phyloP scores from a whole-genome alignment of 2,797 vertebrate genomes.

The Melanotaenia pygmaea region DNA sequence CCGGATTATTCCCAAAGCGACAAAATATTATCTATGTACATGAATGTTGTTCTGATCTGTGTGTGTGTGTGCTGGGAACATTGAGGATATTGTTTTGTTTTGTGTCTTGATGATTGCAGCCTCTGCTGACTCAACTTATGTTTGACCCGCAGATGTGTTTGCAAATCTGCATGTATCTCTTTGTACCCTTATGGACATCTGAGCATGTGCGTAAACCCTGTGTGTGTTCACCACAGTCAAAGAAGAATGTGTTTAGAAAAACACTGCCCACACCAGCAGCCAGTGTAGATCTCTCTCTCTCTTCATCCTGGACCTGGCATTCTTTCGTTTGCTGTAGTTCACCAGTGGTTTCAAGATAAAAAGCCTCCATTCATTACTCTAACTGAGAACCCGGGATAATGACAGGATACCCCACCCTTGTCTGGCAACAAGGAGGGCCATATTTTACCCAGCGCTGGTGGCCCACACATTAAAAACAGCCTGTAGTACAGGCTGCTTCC shows the following conservation, averaged over 20 bases:
- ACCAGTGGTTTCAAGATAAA: constrained; percentile 72
- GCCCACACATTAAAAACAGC: constrained; percentile 53
- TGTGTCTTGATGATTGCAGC: constrained; percentile 40
- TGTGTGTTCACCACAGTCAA: constrained; percentile 42
- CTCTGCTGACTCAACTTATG: constrained; percentile 56
- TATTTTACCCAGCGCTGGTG: constrained; percentile 58
- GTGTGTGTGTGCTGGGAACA: constrained; percentile 19
- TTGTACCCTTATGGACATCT: constrained; percentile 15
- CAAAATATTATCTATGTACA: constrained; percentile 33
- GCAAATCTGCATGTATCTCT: constrained; percentile 16
- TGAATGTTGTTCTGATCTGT: constrained; percentile 29
- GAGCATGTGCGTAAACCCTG: constrained; percentile 7
- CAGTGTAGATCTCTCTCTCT: constrained; percentile 44
- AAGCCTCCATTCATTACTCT: constrained; percentile 80
- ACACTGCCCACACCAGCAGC: constrained; percentile 37
- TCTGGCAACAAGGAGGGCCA: constrained; percentile 62
- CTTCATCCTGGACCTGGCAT: constrained; percentile 59
- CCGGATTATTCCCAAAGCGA: constrained; percentile 31
- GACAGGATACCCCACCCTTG: constrained; percentile 79
- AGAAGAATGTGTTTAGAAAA: constrained; percentile 55
- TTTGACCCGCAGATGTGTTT: constrained; percentile 56
- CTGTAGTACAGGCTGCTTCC: constrained; percentile 12
- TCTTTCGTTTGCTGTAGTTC: constrained; percentile 71
- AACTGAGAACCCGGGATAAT: constrained; percentile 49
- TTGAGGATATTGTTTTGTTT: constrained; percentile 60